phyloP scores from a whole-genome alignment of 2,888 invertebrate species.

The Serripes groenlandicus region DNA sequence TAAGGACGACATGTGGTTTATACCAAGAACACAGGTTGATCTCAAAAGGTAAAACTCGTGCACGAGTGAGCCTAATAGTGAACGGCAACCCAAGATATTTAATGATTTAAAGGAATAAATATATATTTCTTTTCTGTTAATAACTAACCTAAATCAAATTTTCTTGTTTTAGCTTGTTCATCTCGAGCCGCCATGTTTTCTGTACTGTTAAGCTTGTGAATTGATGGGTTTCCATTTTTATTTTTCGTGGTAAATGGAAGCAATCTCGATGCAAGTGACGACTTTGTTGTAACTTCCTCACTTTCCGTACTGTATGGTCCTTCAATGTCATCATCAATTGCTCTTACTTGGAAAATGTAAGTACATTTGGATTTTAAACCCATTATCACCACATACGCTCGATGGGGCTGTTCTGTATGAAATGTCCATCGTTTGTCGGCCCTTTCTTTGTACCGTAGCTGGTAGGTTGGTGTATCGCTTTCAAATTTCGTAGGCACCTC shows the following conservation, averaged over 20 bases:
- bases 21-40: too few relatives aligned
- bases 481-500: background rate
- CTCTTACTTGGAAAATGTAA: slow-evolving; percentile 35
- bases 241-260: background rate
- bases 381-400: background rate
- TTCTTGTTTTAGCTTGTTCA: background rate
- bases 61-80: too few relatives aligned
- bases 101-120: too few relatives aligned
- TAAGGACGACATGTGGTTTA: too few relatives aligned
- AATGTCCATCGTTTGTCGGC: slow-evolving; percentile 9
- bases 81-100: too few relatives aligned
- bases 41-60: too few relatives aligned
- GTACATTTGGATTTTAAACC: slow-evolving; percentile 23
- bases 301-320: slow-evolving; percentile 23
- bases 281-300: slow-evolving; percentile 19
- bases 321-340: slow-evolving; percentile 8
- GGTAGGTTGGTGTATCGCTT: background rate
- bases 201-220: background rate
- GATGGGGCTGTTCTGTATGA: background rate
- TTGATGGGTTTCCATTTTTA: background rate
- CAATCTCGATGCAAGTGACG: slow-evolving; percentile 10
- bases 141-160: slow-evolving; percentile 11
- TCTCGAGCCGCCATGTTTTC: background rate
- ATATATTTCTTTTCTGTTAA: too few relatives aligned
- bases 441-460: slow-evolving; percentile 15